These are phyloP conservation scores for Drosophila picticornis DNA, from an alignment of 2,888 invertebrate genomes.

Conservation along the genomic window DNA sequence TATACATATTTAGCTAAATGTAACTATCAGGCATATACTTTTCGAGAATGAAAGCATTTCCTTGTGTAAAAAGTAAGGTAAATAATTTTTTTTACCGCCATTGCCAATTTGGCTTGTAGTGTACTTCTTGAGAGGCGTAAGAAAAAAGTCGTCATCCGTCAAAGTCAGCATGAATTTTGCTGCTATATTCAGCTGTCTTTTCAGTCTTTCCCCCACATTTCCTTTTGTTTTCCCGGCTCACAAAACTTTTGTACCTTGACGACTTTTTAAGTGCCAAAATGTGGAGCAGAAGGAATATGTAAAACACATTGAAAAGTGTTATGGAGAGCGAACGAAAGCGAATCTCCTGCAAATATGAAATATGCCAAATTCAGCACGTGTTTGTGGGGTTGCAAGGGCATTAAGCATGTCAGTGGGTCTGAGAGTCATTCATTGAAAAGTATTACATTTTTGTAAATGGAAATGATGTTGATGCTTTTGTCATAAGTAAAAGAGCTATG, in stretches of 20 bases:
- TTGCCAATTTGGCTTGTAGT: background rate
- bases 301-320: conserved; percentile 70
- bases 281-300: conserved; percentile 71
- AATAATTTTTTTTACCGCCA: background rate
- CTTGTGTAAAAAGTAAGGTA: background rate
- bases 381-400: conserved; percentile 18
- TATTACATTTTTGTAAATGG: background rate
- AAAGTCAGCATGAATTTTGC: conserved; percentile 34
- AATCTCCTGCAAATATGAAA: conserved; percentile 45
- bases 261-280: conserved; percentile 73
- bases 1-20: background rate
- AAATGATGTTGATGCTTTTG: background rate
- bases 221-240: conserved; percentile 52
- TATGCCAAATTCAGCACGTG: conserved; percentile 43
- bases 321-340: conserved; percentile 59
- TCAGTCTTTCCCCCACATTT: conserved; percentile 19
- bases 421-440: conserved; percentile 39
- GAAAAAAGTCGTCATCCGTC: conserved; percentile 15
- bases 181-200: conserved; percentile 26
- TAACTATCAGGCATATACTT: background rate
- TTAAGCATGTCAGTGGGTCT: conserved; percentile 48
- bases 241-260: conserved; percentile 72
- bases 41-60: background rate
- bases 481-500: background rate
- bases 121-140: background rate